These are phyloP conservation scores for Artemia sinica DNA, from an alignment of 2,888 invertebrate species.

Conservation along the genomic window DNA sequence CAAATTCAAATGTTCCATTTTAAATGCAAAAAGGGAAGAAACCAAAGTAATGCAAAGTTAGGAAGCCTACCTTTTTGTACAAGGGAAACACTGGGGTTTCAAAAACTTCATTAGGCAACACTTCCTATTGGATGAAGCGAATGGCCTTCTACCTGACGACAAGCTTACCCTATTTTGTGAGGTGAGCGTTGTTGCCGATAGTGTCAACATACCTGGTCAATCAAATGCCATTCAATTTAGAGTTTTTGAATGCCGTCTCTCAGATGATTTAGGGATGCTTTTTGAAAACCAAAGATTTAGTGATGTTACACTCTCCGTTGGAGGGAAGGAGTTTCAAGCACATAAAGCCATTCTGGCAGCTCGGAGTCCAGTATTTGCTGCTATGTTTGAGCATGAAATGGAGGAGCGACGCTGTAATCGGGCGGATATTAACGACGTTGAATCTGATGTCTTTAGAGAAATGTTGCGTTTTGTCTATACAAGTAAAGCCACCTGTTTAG, in stretches of 20 bases:
- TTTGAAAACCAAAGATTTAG: constrained; percentile 96
- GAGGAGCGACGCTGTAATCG: constrained; percentile 71
- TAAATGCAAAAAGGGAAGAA: constrained; percentile 99
- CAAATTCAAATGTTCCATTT: constrained; percentile 99
- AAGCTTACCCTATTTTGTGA: constrained; percentile 99
- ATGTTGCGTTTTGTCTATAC: constrained; percentile 98
- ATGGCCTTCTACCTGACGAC: constrained; percentile 94
- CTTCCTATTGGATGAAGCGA: constrained; percentile 94
- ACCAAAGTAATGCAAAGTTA: constrained; percentile 95
- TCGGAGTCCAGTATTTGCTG: constrained; percentile 93
- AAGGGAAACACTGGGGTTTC: constrained; percentile 99
- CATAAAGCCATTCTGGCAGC: constrained; percentile 96
- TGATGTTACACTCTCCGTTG: constrained; percentile 86
- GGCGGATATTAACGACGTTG: constrained; percentile 66
- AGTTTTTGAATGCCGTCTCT: constrained; percentile 78
- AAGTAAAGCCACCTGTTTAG: constrained; percentile 82
- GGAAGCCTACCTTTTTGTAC: constrained; percentile 95
- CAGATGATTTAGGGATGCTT: constrained; percentile 82
- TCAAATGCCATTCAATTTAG: constrained; percentile 95
- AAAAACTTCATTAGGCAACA: constrained; percentile 98
- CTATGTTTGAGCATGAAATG: constrained; percentile 99
- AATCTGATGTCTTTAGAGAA: constrained; percentile 90
- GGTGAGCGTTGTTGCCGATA: constrained; percentile 88
- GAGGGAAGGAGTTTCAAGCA: constrained; percentile 44
- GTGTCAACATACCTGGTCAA: constrained; percentile 97